Evolutionary conservation across 2,888 invertebrate species (phyloP).

Genomic region (Fragum fragum): DNA sequence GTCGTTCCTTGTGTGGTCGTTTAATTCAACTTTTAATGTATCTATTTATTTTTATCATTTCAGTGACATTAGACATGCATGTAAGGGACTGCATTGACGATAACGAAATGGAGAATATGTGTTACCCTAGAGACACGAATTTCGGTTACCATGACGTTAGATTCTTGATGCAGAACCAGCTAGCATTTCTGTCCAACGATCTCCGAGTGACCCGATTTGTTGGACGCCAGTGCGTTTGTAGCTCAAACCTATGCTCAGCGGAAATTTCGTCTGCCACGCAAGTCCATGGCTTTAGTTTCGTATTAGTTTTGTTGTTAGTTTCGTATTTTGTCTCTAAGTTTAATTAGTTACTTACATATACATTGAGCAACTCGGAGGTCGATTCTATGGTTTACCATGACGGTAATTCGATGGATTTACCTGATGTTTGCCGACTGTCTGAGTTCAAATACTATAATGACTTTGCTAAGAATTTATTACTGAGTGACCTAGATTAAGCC

Average conservation of each 20-base stretch:
- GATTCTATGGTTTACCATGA: neutral
- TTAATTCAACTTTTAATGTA: too few relatives aligned
- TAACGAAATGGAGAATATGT: constrained; percentile 7
- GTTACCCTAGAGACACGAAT: constrained; percentile 10
- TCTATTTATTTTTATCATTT: constrained; percentile 9
- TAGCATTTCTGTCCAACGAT: constrained; percentile 5
- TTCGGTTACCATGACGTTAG: constrained; percentile 20
- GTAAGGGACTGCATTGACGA: constrained; percentile 8
- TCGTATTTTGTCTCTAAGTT: constrained; percentile 18
- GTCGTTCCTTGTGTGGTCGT: too few relatives aligned
- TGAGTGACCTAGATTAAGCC: too few relatives aligned
- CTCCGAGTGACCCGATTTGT: neutral
- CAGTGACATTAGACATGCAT: constrained; percentile 27
- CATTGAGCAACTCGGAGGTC: neutral
- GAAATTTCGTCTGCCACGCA: neutral
- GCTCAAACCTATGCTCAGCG: constrained; percentile 11
- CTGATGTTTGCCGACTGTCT: neutral
- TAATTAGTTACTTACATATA: neutral
- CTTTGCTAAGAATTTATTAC: too few relatives aligned
- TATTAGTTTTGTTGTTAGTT: constrained; percentile 12
- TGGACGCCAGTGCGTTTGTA: constrained; percentile 22
- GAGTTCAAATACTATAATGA: neutral
- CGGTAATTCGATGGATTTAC: neutral
- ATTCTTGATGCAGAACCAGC: constrained; percentile 3
- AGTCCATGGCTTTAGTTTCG: constrained; percentile 13